Base-by-base conservation (phyloP, 2,113 vertebrate species). In the Platanista minor region DNA sequence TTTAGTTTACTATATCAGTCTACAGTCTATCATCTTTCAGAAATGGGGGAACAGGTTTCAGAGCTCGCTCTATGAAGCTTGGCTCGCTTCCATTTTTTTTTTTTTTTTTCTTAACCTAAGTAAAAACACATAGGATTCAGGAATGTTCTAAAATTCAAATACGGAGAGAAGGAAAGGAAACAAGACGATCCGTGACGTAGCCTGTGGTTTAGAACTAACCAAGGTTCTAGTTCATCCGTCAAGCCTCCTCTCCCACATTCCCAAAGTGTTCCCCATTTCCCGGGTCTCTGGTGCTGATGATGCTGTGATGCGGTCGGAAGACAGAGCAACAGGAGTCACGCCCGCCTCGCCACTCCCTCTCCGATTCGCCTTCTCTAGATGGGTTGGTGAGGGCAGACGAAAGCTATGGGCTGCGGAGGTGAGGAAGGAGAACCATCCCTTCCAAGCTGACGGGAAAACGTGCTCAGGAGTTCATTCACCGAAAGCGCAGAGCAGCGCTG, bases 381-480 rank as follows among this genome's bases (percentile, higher is more conserved):
- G 90, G 62, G 66, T 1, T 20, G 87, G 41, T 23, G 33, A 52
- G 27, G 29, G 62, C 71, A 8, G 39, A 61, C 12, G 36, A 75
- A 54, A 61, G 66, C 80, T 17, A n/a, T 33, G 17, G 52, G 52
- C 43, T 8, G 0, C 14, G 4, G 21, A 39, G 33, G 59, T 39
- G 20, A 36, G 61, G 4, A 6, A 27, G 54, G 27, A 77, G 46
- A 83, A 36, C 27, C n/a, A 15, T 52, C 71, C 43, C 71, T 82
- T n/a, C 57, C 61, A 5, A 59, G 71, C 66, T 31, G 8, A 43
- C 62, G 2, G 83, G 8, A 14, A 94, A 96, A 97, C 54, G 82
- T 91, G 96, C 93, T 89, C 88, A 5, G 85, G 87, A 97, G 94
- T 97, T 97, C 97, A 87, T 90, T 95, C 95, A 93, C 91, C 49